These are phyloP conservation scores for Pemphredon lugubris DNA, from an alignment of 2,888 invertebrate genomes.

Conservation along the genomic window DNA sequence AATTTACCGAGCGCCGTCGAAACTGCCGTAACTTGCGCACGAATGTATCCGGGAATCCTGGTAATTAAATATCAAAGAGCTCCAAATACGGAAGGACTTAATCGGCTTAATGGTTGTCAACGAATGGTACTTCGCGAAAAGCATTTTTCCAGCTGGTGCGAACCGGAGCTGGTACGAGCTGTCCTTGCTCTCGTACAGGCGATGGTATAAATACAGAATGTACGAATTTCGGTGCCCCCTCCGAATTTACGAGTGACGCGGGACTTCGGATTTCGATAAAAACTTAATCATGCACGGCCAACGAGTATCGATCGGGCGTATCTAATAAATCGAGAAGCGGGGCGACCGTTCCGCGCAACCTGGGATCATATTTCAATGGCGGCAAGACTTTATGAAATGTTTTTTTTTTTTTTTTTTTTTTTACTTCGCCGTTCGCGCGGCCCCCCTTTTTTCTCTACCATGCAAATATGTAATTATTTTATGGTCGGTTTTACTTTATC, in stretches of 20 bases:
- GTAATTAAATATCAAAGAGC: constrained; percentile 53
- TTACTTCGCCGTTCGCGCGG: not conserved
- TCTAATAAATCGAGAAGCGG: constrained; percentile 44
- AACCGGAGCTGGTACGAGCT: constrained; percentile 3
- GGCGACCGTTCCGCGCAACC: constrained; percentile 9
- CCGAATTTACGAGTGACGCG: constrained; percentile 54
- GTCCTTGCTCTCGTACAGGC: constrained; percentile 18
- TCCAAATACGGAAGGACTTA: constrained; percentile 44
- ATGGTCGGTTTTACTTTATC: constrained; percentile 23
- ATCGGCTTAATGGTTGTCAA: constrained; percentile 50
- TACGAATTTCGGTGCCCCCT: constrained; percentile 14
- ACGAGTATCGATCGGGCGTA: constrained; percentile 46
- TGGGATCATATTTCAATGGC: constrained; percentile 32
- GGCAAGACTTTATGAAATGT: constrained; percentile 34
- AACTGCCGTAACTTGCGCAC: constrained; percentile 17
- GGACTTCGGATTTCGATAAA: constrained; percentile 57
- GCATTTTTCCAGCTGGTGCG: not conserved
- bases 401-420: constrained; percentile 1
- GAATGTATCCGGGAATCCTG: constrained; percentile 14
- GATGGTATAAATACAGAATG: constrained; percentile 12
- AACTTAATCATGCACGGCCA: constrained; percentile 52
- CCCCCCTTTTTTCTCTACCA: not conserved
- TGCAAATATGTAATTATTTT: constrained; percentile 46
- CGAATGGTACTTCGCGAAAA: constrained; percentile 37
- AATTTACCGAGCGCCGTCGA: constrained; percentile 19